phyloP scores from a whole-genome alignment of 2,113 vertebrate species.

The Galemys pyrenaicus region DNA sequence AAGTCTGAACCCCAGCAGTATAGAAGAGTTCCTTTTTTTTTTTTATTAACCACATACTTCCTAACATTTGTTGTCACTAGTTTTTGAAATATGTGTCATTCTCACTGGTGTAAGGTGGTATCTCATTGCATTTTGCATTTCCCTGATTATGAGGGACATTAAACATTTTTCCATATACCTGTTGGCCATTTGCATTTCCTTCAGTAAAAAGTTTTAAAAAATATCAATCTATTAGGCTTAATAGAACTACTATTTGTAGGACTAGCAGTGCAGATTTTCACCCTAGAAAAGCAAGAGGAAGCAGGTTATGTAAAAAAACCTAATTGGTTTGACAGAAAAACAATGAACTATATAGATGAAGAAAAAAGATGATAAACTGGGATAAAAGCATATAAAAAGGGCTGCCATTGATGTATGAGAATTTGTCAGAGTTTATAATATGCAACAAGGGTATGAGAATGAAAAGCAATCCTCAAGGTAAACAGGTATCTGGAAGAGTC shows the following conservation, averaged over 20 bases:
- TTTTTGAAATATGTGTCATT: no score
- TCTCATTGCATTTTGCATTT: no score
- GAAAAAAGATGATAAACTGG: background rate
- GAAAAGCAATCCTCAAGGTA: conserved; percentile 9
- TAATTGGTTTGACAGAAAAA: background rate
- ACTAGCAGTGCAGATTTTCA: background rate
- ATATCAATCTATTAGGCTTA: background rate
- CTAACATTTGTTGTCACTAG: no score
- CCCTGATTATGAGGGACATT: no score
- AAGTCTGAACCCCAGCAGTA: no score
- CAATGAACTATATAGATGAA: background rate
- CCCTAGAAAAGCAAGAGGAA: background rate
- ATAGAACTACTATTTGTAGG: background rate
- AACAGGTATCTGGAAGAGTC: background rate
- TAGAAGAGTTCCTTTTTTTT: no score
- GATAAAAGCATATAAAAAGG: background rate
- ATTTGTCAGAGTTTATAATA: background rate
- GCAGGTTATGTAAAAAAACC: background rate
- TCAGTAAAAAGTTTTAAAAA: background rate
- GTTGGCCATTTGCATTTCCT: no score
- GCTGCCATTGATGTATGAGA: background rate
- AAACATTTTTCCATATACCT: no score
- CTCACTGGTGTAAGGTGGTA: no score
- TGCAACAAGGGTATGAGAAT: background rate
- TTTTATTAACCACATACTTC: no score